phyloP scores from a whole-genome alignment of 23 tunicate genomes.

The Halocynthia roretzi region DNA sequence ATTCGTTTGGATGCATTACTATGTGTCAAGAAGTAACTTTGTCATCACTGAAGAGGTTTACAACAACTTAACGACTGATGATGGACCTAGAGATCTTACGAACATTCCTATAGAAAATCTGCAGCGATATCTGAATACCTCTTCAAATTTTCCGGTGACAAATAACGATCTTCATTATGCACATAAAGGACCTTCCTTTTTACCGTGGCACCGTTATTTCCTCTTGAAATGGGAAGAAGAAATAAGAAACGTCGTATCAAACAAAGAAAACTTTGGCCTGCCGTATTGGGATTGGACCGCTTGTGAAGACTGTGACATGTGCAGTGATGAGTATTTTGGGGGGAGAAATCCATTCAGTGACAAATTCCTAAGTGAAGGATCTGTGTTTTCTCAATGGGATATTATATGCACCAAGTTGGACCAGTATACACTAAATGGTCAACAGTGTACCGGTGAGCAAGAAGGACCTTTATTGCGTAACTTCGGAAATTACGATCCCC shows the following conservation, averaged over 20 bases:
- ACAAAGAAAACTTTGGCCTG: slow-evolving; percentile 36
- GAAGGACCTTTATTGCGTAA: slow-evolving; percentile 53
- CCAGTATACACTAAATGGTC: slow-evolving; percentile 37
- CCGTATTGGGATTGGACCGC: slow-evolving; percentile 86
- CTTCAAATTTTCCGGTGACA: not conserved
- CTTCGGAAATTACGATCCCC: slow-evolving; percentile 57
- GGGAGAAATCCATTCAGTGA: slow-evolving; percentile 20
- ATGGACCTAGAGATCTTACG: not conserved
- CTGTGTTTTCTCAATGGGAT: slow-evolving; percentile 63
- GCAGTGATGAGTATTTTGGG: slow-evolving; percentile 68
- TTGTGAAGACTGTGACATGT: slow-evolving; percentile 46
- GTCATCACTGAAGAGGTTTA: not conserved
- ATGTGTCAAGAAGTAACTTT: slow-evolving; percentile 57
- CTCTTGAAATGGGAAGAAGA: slow-evolving; percentile 71
- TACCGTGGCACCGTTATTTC: slow-evolving; percentile 83
- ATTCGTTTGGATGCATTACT: slow-evolving; percentile 91
- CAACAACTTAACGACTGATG: not conserved
- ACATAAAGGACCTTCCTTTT: slow-evolving; percentile 69
- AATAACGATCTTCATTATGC: slow-evolving; percentile 53
- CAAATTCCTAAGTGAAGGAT: slow-evolving; percentile 36
- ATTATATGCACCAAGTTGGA: slow-evolving; percentile 44
- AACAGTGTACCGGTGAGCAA: slow-evolving; percentile 66
- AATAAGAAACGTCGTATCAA: slow-evolving; percentile 29
- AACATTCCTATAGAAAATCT: not conserved
- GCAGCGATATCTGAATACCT: not conserved